phyloP scores from a whole-genome alignment of 2,113 vertebrate species.

The Aphyosemion australe region DNA sequence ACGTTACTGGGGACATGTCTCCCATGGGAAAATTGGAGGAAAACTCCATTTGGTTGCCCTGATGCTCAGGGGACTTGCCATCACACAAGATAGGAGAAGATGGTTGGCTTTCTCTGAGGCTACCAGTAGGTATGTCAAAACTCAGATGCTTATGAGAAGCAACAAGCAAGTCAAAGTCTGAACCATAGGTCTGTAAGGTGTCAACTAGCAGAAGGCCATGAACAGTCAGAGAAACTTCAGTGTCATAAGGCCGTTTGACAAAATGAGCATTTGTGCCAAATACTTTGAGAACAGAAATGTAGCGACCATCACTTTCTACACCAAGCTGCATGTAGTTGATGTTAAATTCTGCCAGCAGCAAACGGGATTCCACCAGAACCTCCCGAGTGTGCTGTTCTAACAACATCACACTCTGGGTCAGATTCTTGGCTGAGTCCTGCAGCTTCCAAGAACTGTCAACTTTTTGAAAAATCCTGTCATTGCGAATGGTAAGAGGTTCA shows the following conservation, averaged over 20 bases:
- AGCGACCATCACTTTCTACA: conserved; percentile 91
- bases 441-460: conserved; percentile 86
- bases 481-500: conserved; percentile 81
- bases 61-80: conserved; percentile 49
- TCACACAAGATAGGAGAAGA: conserved; percentile 83
- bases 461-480: conserved; percentile 87
- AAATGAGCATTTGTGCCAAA: conserved; percentile 95
- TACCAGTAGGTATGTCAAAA: conserved; percentile 94
- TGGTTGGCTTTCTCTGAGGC: conserved; percentile 88
- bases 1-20: conserved; percentile 56
- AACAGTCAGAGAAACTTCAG: conserved; percentile 91
- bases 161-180: conserved; percentile 96
- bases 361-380: conserved; percentile 93
- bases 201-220: conserved; percentile 94
- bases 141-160: conserved; percentile 97
- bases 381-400: conserved; percentile 94
- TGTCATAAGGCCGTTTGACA: conserved; percentile 95
- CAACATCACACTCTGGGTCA: conserved; percentile 92
- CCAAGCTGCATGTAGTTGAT: conserved; percentile 97
- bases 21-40: conserved; percentile 51
- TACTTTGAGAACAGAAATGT: conserved; percentile 97
- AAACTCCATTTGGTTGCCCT: conserved; percentile 33
- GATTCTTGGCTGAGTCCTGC: conserved; percentile 89
- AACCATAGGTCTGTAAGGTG: conserved; percentile 93
- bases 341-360: conserved; percentile 93